These are phyloP conservation scores for Cottoperca gobio DNA, from an alignment of 2,797 vertebrate species.

Conservation along the genomic window DNA sequence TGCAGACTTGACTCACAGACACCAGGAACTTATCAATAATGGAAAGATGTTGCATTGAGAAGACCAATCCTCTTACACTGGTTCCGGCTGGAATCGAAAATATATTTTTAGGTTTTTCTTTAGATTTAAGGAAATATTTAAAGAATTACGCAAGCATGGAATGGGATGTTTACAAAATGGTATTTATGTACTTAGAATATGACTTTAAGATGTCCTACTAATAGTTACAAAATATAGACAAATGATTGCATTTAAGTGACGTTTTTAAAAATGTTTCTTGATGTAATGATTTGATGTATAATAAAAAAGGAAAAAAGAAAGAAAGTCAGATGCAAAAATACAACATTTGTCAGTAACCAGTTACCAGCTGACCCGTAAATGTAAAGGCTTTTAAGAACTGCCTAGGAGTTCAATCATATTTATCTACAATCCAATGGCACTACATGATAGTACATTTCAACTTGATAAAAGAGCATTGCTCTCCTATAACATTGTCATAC, in stretches of 20 bases:
- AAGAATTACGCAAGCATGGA: background rate
- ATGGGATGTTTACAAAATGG: background rate
- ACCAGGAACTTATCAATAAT: background rate
- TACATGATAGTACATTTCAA: background rate
- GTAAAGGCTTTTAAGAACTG: background rate
- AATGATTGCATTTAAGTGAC: no score
- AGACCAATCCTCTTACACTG: background rate
- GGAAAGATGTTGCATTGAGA: background rate
- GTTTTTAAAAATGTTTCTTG: background rate
- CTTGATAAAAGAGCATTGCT: background rate
- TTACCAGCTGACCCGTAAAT: background rate
- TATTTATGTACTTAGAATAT: no score
- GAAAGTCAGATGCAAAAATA: background rate
- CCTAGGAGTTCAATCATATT: background rate
- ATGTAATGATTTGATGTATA: background rate
- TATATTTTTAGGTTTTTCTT: background rate
- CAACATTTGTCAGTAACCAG: fast-evolving
- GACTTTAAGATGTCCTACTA: no score
- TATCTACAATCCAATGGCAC: background rate
- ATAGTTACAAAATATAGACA: no score
- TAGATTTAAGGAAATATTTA: background rate
- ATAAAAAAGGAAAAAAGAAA: no score
- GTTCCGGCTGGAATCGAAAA: background rate
- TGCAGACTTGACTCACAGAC: background rate
- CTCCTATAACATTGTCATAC: no score